Evolutionary conservation across 2,113 vertebrate species (phyloP).

Genomic region (Otolemur garnettii): DNA sequence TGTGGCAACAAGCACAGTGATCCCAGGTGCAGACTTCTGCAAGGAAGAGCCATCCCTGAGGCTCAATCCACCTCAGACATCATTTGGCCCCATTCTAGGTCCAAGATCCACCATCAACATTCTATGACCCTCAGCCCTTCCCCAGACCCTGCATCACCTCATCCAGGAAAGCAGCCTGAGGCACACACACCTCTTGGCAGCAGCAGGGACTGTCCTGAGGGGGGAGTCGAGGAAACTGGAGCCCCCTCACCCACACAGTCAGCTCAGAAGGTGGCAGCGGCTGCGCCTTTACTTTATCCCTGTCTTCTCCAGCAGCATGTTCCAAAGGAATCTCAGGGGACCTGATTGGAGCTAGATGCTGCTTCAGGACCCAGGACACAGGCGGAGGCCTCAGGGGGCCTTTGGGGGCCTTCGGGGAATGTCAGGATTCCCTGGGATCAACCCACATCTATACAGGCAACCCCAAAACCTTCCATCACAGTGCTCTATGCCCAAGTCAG

Average conservation of each 20-base stretch:
- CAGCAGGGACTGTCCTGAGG: not conserved
- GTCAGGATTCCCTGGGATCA: not conserved
- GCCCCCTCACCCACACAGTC: not conserved
- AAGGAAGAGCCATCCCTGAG: no score
- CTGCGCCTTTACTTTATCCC: not conserved
- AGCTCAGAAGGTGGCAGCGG: fast-evolving
- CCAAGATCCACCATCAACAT: not conserved
- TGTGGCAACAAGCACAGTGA: fast-evolving
- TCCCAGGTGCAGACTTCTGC: no score
- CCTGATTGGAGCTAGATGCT: fast-evolving
- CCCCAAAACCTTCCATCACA: not conserved
- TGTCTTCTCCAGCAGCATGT: fast-evolving
- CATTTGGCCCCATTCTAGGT: fast-evolving
- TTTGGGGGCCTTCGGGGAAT: not conserved
- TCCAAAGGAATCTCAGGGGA: not conserved
- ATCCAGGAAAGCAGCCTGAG: not conserved
- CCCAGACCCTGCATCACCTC: not conserved
- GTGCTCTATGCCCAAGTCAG: not conserved
- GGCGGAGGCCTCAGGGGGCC: not conserved
- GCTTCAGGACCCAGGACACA: not conserved
- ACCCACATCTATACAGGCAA: not conserved
- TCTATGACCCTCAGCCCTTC: not conserved
- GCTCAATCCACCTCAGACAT: no score
- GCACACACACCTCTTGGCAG: no score
- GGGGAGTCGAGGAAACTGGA: not conserved